Percentiles rank a stretch among this genome's conserved stretches.
Conservation (phyloP, 1,140 invertebrate genomes). For the Euwallacea similis region DNA sequence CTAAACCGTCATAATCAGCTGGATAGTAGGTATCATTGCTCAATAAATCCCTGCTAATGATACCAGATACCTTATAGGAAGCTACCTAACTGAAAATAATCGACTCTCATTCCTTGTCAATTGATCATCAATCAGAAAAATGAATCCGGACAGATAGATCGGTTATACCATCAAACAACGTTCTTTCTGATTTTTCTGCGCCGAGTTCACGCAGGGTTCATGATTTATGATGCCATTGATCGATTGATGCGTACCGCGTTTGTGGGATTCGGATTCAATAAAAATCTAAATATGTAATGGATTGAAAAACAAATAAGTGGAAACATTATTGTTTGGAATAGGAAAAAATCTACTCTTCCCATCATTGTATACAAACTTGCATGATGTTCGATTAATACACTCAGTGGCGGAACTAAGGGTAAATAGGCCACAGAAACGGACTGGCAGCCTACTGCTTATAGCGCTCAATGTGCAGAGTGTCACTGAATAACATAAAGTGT, state of each 20-base stretch:
- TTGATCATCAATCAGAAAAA: conserved; percentile 48
- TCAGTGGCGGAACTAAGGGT: not conserved
- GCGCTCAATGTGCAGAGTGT: too few relatives aligned
- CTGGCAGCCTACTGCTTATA: too few relatives aligned
- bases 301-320: conserved; percentile 1
- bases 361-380: not conserved
- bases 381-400: not conserved
- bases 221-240: conserved; percentile 40
- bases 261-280: conserved; percentile 28
- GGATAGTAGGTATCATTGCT: conserved; percentile 29
- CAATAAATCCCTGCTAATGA: conserved; percentile 37
- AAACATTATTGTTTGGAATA: not conserved
- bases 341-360: not conserved
- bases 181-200: conserved; percentile 38
- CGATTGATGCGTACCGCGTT: conserved; percentile 36
- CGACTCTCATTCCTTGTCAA: conserved; percentile 44
- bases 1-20: conserved; percentile 14
- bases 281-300: conserved; percentile 19
- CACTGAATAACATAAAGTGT: too few relatives aligned
- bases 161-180: conserved; percentile 43
- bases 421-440: too few relatives aligned
- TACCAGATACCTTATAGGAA: conserved; percentile 29
- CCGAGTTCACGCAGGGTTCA: conserved; percentile 32
- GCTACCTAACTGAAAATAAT: conserved; percentile 43
- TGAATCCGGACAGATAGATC: conserved; percentile 42